Evolutionary conservation across 1,140 invertebrate genomes (phyloP).

Genomic region (Paramacrobiotus metropolitanus): DNA sequence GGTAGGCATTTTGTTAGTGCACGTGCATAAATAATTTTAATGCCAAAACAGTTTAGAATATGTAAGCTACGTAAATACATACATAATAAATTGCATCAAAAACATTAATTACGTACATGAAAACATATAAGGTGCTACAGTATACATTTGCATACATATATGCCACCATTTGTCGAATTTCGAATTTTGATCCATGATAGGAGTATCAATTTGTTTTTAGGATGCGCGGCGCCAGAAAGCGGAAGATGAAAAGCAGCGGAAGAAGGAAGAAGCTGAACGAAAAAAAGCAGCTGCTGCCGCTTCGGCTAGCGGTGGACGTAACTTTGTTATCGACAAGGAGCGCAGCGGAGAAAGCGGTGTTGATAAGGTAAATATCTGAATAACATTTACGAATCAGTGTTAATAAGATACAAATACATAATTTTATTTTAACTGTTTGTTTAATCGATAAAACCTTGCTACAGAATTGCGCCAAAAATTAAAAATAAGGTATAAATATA

Average conservation of each 20-base stretch:
- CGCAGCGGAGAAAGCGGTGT: neutral
- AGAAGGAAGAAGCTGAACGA: neutral
- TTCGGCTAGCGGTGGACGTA: neutral
- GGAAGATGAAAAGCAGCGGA: neutral
- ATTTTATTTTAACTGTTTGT: no score
- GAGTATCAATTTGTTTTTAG: no score
- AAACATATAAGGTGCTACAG: no score
- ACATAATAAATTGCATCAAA: no score
- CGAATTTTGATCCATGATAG: no score
- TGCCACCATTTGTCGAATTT: neutral
- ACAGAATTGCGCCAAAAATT: no score
- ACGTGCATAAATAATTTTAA: neutral
- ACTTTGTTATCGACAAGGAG: neutral
- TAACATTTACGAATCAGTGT: neutral
- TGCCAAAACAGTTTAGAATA: neutral
- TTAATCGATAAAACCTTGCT: no score
- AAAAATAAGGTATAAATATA: no score
- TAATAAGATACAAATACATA: no score
- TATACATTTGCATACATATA: no score
- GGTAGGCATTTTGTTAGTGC: neutral
- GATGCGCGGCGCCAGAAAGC: neutral
- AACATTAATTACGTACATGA: no score
- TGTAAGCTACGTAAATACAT: no score
- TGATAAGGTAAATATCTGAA: neutral
- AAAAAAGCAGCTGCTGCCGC: neutral